Evolutionary conservation across 2,113 vertebrate species (phyloP), one percentile per base, ranked within the genome.

Genomic region (Pithys albifrons): DNA sequence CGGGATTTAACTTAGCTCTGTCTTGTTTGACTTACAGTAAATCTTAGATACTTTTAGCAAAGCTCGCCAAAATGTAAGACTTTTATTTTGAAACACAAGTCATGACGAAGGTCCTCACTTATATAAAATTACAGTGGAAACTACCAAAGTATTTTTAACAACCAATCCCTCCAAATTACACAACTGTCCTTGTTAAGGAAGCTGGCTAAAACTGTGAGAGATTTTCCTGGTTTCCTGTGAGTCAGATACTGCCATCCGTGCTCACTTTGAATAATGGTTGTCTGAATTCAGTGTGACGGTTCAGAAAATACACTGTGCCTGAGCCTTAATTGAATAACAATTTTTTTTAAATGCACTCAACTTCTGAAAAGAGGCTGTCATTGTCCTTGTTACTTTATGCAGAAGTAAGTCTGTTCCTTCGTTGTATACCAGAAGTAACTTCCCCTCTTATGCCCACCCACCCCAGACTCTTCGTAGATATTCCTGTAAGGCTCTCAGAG

Each of bases 81-180:
- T 94, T 66, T 96, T 90, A 96, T 95, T 96, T 91, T 94, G 91
- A 95, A 96, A 75, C 65, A 51, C 55, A 77, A 91, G 77, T 92
- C 52, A 39, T 72, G 84, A 89, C 35, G 39, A 62, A 88, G 35
- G 65, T 86, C 67, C 72, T 79, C 74, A 58, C 73, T 83, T 95
- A 92, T 65, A 90, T 95, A 89, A 95, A 95, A 85, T 91, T 91
- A 94, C 87, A 95, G 23, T 96, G 88, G 93, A 81, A 95, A 84
- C 77, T 66, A 48, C 85, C 94, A 87, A 94, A 71, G 71, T 96
- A 89, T 88, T 94, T 97, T 91, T 95, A 96, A 95, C 95, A 75
- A 70, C 51, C 18, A 39, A 82, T 18, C 61, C 5, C 23, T 86
- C 25, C 33, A 54, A 86, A 93, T 96, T 93, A 89, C 92, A 93